Base-by-base conservation (phyloP, 2,797 vertebrate species). In the Lophotriccus pileatus region DNA sequence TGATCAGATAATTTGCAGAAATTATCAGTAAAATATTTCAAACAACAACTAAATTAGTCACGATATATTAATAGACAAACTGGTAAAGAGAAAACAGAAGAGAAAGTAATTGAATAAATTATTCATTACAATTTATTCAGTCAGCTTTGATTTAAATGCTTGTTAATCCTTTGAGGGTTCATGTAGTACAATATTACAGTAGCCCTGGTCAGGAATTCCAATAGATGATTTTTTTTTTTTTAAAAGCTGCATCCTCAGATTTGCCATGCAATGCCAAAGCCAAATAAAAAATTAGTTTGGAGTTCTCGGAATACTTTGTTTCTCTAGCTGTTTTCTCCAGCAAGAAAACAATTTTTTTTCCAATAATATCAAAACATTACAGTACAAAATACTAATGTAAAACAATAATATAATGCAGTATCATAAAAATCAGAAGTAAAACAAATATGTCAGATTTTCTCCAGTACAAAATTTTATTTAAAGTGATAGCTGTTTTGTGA, bases 101-200 rank as follows among this genome's bases (percentile, higher is more conserved):
- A 68, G 2, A 95, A 91, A 60, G 87, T 96, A 93, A 94, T 72
- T 81, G 69, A 89, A 95, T 92, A 95, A 93, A 94, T 93, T 84
- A 93, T 95, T 95, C 75, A 92, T 77, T 78, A 62, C 13, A 46
- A 66, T 91, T 91, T 92, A 84, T 89, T 92, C 89, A 91, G 82
- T 75, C 50, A 81, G 59, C 39, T 91, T 93, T 92, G 47, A 95
- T 91, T 96, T 78, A 93, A 91, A 95, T 89, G 82, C 28, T 78
- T 93, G 79, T 85, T 94, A 83, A 94, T 92, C 82, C 91, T 93
- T 81, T 84, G 79, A 91, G 87, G 21, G 21, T 87, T 90, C 72
- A 32, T 81, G 53, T 73, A 75, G 43, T 68, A 83, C 52, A 93
- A 50, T 90, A n/a, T 85, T 85, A 72, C 21, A 68, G 60, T 55